Evolutionary conservation across 2,113 vertebrate species (phyloP).

Genomic region (Microcebus jonahi): DNA sequence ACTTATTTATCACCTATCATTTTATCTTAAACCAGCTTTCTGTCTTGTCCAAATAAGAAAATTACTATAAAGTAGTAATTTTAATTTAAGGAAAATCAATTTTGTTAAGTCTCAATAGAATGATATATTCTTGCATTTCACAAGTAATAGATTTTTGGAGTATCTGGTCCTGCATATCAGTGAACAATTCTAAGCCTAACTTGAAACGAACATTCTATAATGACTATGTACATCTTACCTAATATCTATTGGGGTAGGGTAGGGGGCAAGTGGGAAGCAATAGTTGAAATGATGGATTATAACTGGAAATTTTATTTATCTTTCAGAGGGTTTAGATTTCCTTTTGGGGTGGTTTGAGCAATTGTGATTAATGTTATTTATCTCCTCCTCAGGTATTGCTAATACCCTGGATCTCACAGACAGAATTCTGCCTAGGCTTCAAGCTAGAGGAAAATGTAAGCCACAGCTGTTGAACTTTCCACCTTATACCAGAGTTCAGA

Average conservation of each 20-base stretch:
- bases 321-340: background rate
- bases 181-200: background rate
- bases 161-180: background rate
- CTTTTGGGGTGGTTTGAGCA: background rate
- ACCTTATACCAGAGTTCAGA: constrained; percentile 93
- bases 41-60: constrained; percentile 37
- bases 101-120: constrained; percentile 37
- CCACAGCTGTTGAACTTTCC: constrained; percentile 93
- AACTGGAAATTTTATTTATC: background rate
- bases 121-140: background rate
- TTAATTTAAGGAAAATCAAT: background rate
- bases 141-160: background rate
- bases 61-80: background rate
- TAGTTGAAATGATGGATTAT: background rate
- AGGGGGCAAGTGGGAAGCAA: background rate
- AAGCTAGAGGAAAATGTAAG: constrained; percentile 85
- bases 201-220: background rate
- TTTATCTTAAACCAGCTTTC: constrained; percentile 26
- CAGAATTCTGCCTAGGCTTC: constrained; percentile 92
- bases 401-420: constrained; percentile 96
- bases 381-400: constrained; percentile 89
- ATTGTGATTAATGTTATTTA: background rate
- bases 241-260: background rate
- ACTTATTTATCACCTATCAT: background rate
- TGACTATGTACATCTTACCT: background rate